Evolutionary conservation across 2,113 vertebrate genomes (phyloP).

Genomic region (Eurypyga helias): DNA sequence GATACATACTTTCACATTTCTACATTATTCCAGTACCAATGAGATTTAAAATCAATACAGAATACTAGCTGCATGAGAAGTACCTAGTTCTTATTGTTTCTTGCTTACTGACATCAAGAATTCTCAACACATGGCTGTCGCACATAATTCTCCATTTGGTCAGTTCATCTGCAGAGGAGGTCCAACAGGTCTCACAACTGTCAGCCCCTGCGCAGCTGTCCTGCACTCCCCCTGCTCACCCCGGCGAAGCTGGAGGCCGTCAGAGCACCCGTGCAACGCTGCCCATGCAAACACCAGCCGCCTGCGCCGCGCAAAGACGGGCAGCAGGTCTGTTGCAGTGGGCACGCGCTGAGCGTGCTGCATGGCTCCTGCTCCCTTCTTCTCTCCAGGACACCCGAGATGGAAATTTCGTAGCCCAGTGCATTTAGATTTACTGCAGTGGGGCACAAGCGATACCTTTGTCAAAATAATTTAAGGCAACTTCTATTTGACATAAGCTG

Average conservation of each 20-base stretch:
- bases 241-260: fast-evolving
- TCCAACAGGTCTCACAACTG: neutral
- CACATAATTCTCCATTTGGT: too few relatives aligned
- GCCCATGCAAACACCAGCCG: neutral
- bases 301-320: fast-evolving
- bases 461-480: neutral
- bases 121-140: neutral
- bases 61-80: neutral
- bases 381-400: fast-evolving
- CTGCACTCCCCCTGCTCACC: neutral
- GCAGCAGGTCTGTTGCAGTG: fast-evolving
- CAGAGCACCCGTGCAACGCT: fast-evolving
- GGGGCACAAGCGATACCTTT: neutral
- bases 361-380: neutral
- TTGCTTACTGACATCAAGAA: neutral
- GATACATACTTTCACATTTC: neutral
- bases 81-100: neutral
- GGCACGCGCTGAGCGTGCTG: neutral
- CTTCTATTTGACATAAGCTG: neutral
- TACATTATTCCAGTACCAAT: neutral
- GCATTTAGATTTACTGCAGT: neutral
- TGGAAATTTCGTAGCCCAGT: neutral
- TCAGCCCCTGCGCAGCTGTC: fast-evolving
- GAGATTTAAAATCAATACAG: neutral
- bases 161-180: neutral